Percentiles rank a stretch among this genome's conserved stretches.
These are phyloP conservation scores for Thumatha senex DNA, from an alignment of 2,888 invertebrate species.

Conservation along the genomic window DNA sequence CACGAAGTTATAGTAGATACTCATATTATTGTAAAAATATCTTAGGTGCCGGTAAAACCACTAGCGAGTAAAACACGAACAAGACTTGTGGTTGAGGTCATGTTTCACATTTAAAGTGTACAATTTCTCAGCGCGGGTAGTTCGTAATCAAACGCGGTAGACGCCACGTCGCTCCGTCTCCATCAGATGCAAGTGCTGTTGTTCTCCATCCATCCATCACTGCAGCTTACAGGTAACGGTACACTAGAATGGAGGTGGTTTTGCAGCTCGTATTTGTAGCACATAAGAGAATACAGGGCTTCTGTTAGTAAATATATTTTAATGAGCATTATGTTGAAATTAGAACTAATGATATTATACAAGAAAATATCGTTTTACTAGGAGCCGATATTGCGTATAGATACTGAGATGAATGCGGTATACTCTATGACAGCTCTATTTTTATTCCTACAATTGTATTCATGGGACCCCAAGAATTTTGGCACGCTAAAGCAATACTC, in stretches of 20 bases:
- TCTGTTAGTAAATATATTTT: neutral
- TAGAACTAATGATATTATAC: neutral
- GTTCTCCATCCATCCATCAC: constrained; percentile 32
- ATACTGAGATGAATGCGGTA: too few species aligned
- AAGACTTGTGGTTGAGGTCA: too few species aligned
- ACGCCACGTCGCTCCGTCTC: constrained; percentile 39
- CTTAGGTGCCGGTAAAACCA: too few species aligned
- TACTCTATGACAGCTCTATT: too few species aligned
- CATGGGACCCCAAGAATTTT: neutral
- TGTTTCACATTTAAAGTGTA: constrained; percentile 3
- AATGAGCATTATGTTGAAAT: neutral
- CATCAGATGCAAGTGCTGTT: constrained; percentile 49
- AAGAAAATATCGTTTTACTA: too few species aligned
- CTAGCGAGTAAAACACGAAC: too few species aligned
- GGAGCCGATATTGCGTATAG: too few species aligned
- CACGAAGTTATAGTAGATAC: too few species aligned
- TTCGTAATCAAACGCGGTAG: constrained; percentile 25
- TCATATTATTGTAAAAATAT: too few species aligned
- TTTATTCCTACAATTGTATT: too few species aligned
- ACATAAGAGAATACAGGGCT: neutral
- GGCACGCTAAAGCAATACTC: too few species aligned
- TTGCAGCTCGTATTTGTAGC: neutral
- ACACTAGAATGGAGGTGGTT: neutral
- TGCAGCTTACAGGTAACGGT: constrained; percentile 4
- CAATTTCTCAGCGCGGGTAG: constrained; percentile 8